A percentile compares a stretch with the other conserved stretches of the same genome.
Conservation (phyloP, 2,797 vertebrate species). For the Cuculus canorus region DNA sequence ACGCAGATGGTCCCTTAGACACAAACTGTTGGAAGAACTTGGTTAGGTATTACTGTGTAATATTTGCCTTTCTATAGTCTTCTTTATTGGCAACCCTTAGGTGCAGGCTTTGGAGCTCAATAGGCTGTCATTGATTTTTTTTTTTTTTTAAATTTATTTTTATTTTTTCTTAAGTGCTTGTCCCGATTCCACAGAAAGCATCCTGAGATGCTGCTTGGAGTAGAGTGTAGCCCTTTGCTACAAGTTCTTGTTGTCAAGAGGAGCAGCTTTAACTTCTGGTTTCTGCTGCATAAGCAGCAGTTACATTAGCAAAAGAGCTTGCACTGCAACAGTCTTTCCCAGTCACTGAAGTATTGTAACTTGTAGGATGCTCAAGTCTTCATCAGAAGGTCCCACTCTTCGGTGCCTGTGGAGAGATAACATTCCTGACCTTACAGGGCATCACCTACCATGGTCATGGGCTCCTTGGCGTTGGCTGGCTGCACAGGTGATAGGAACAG, state of each 20-base stretch:
- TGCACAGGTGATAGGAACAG: background rate
- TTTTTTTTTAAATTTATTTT: too few species aligned
- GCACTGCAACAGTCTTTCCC: background rate
- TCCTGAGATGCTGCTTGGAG: background rate
- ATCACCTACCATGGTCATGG: fast-evolving
- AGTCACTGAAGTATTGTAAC: background rate
- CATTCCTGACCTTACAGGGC: background rate
- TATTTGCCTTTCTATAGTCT: background rate
- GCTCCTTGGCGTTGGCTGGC: fast-evolving
- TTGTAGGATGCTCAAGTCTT: fast-evolving
- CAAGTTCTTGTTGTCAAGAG: background rate
- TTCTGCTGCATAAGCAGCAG: background rate
- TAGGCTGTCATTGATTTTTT: background rate
- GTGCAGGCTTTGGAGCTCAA: background rate
- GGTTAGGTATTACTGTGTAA: background rate
- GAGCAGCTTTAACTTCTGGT: background rate
- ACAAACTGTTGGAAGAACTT: background rate
- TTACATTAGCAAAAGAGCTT: background rate
- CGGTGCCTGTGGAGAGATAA: background rate
- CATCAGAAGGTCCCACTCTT: background rate
- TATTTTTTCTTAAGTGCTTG: background rate
- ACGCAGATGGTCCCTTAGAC: background rate
- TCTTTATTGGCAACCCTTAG: background rate
- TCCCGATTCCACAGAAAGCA: background rate
- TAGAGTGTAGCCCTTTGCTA: background rate